A percentile compares a stretch with the other conserved stretches of the same genome.
phyloP scores from a whole-genome alignment of 2,888 invertebrate genomes.

The Torymus auratus region DNA sequence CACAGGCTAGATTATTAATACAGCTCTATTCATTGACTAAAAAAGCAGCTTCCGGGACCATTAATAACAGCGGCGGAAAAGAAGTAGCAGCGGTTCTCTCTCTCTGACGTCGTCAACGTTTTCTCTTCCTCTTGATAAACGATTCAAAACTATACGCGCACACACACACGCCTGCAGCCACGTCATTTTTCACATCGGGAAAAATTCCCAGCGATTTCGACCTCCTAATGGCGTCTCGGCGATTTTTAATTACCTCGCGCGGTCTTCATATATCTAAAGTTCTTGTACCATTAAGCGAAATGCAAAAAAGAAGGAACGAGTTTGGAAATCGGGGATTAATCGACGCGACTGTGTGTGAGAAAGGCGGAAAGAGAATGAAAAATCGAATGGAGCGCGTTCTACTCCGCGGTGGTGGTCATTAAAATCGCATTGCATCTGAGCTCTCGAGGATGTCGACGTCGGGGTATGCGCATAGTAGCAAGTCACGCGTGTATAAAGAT shows the following conservation, averaged over 20 bases:
- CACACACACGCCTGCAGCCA: background rate
- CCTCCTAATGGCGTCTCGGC: conserved; percentile 17
- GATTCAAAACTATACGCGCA: background rate
- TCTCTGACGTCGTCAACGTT: background rate
- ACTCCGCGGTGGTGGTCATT: background rate
- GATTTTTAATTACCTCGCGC: conserved; percentile 18
- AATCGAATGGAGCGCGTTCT: no score
- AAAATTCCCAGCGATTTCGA: conserved; percentile 1
- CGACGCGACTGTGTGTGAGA: no score
- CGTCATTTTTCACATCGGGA: conserved; percentile 39
- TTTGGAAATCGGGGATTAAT: no score
- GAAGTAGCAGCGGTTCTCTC: background rate
- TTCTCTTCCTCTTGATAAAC: conserved; percentile 12
- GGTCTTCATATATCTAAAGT: background rate
- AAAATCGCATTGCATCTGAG: conserved; percentile 32
- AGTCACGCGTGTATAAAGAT: no score
- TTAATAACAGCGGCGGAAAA: conserved; percentile 5
- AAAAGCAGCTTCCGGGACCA: background rate
- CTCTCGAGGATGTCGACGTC: background rate
- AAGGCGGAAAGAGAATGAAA: no score
- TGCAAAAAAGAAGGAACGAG: background rate
- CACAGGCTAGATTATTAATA: no score
- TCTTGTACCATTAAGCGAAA: conserved; percentile 4
- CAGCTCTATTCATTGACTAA: no score
- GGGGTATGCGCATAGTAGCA: no score